Conservation (phyloP, 92 coral and sea anemone genomes). For the Nematostella vectensis region DNA sequence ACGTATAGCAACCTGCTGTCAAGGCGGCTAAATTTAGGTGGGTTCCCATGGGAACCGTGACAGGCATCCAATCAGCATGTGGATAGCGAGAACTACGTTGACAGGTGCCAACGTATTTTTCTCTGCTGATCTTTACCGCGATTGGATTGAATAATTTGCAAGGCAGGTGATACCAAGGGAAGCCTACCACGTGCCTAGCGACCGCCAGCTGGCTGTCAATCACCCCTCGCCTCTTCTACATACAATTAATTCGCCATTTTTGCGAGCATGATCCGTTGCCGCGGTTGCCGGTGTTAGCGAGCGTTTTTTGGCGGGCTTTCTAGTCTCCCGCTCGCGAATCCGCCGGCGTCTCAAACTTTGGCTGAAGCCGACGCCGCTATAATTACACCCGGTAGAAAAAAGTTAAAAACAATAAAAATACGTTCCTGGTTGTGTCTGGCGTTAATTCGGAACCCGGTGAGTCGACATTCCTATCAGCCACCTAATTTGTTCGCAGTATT, state of each 20-base stretch:
- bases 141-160: slow-evolving; percentile 65
- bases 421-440: too few relatives aligned
- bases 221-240: slow-evolving; percentile 32
- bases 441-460: too few relatives aligned
- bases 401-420: too few relatives aligned
- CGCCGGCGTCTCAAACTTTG: slow-evolving; percentile 8
- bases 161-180: slow-evolving; percentile 71
- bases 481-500: slow-evolving; percentile 26
- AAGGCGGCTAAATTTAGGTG: slow-evolving; percentile 46
- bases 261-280: slow-evolving; percentile 63
- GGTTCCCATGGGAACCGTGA: slow-evolving; percentile 74
- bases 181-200: slow-evolving; percentile 88
- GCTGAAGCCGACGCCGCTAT: slow-evolving; percentile 15
- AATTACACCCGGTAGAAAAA: too few relatives aligned
- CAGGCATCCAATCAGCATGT: slow-evolving; percentile 48
- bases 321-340: background rate
- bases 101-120: slow-evolving; percentile 73
- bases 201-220: slow-evolving; percentile 90
- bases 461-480: slow-evolving; percentile 13
- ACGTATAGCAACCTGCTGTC: slow-evolving; percentile 56
- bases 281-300: slow-evolving; percentile 51
- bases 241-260: slow-evolving; percentile 43
- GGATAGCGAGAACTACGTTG: slow-evolving; percentile 17
- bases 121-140: slow-evolving; percentile 41
- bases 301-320: slow-evolving; percentile 16